phyloP scores from a whole-genome alignment of 2,113 vertebrate genomes.

The Dicrurus megarhynchus region DNA sequence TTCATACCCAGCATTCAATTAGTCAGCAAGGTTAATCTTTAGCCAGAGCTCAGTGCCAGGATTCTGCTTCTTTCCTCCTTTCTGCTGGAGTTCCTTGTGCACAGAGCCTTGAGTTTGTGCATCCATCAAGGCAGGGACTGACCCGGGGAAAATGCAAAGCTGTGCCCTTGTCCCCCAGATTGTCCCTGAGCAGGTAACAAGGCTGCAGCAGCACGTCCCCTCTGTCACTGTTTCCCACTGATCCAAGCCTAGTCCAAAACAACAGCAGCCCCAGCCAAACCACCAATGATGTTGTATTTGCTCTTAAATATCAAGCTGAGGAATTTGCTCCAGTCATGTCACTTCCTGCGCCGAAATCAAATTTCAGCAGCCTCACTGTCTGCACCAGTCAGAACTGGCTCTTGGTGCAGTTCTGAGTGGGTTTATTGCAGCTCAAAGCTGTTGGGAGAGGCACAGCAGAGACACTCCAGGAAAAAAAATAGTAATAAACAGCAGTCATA shows the following conservation, averaged over 20 bases:
- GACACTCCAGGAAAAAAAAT: not conserved
- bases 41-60: not conserved
- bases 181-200: not conserved
- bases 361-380: not conserved
- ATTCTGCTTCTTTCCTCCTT: not conserved
- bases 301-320: slow-evolving; percentile 32
- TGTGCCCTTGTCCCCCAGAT: not conserved
- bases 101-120: not conserved
- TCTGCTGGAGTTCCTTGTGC: not conserved
- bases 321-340: slow-evolving; percentile 31
- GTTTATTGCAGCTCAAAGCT: not conserved
- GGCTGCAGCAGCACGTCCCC: not conserved
- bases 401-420: not conserved
- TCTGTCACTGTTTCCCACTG: not conserved
- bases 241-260: not conserved
- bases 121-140: not conserved
- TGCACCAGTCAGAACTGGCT: not conserved
- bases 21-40: slow-evolving; percentile 52
- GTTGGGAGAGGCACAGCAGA: not conserved
- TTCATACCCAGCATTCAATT: not conserved
- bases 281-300: not conserved
- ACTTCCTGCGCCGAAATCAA: not conserved
- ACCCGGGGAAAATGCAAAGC: not conserved
- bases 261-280: slow-evolving; percentile 17
- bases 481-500: not conserved